Evolutionary conservation across 2,113 vertebrate genomes (phyloP), one percentile per base, ranked within the genome.

Genomic region (Brevimyrus niger): DNA sequence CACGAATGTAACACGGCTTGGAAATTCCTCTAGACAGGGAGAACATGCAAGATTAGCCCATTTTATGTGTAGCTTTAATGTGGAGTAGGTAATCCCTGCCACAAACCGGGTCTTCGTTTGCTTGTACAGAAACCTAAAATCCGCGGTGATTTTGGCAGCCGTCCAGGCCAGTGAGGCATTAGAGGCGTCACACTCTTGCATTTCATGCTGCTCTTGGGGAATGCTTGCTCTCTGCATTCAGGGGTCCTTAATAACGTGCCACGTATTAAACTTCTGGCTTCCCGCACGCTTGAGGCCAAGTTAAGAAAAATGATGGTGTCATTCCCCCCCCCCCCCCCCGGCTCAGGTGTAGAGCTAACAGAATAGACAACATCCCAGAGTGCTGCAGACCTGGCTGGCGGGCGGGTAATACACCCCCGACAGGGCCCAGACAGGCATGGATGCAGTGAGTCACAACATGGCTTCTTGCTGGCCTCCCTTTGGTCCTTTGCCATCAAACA

Each of bases 401-500:
- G 82, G 82, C 82, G 44, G 82, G 82, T 47, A 84, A 80, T 80
- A 17, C 73, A 7, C 35, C 73, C n/a, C 31, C 35, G 35, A 80
- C 73, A 7, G 73, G 6, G 73, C 73, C 35, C 15, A 42, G 73
- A 80, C 73, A 38, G 73, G 58, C 10, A 31, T 50, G 55, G 50
- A 27, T 51, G 9, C 13, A 42, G 35, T 31, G 89, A 95, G 97
- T 96, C 94, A 98, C 97, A 88, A 94, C 95, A 90, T 97, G 98
- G 93, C 85, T 94, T 91, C 94, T 97, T 76, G 97, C 96, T 51
- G 93, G 90, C 90, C 98, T 98, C 92, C 97, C 96, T 93, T 92
- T 98, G 97, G 93, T 97, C 98, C 91, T 89, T 92, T 0, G 94
- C 92, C n/a, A 97, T 99, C 27, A 97, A 98, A 89, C 95, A 91